phyloP scores from a whole-genome alignment of 2,113 vertebrate species.

The Arvicanthis niloticus region DNA sequence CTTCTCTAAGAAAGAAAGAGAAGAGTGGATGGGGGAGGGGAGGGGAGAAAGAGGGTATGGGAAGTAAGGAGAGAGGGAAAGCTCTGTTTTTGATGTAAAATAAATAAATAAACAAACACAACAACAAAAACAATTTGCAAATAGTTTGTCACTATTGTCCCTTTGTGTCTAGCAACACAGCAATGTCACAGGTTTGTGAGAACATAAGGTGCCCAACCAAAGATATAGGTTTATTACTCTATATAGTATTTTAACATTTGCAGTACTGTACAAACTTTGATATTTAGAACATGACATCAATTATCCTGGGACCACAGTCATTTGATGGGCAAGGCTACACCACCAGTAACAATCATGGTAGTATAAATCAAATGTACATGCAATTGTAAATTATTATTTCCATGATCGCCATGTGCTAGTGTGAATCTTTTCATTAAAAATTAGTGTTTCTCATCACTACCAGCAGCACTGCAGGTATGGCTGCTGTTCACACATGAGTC shows the following conservation, averaged over 20 bases:
- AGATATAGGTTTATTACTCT: not conserved
- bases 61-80: too few species aligned
- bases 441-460: not conserved
- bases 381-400: not conserved
- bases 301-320: not conserved
- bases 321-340: not conserved
- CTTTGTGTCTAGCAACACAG: not conserved
- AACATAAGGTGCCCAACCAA: not conserved
- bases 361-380: not conserved
- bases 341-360: not conserved
- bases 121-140: not conserved
- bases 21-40: too few species aligned
- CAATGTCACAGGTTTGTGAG: not conserved
- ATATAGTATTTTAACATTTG: not conserved
- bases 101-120: too few species aligned
- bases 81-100: too few species aligned
- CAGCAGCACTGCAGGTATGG: not conserved
- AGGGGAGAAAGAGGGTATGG: too few species aligned
- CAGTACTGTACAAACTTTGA: not conserved
- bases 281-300: not conserved
- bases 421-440: not conserved
- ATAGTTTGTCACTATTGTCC: not conserved
- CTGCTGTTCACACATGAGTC: not conserved
- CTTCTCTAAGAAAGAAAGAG: too few species aligned
- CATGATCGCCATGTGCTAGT: not conserved